Conservation (phyloP, 2,888 invertebrate species). For the Hyalella azteca region DNA sequence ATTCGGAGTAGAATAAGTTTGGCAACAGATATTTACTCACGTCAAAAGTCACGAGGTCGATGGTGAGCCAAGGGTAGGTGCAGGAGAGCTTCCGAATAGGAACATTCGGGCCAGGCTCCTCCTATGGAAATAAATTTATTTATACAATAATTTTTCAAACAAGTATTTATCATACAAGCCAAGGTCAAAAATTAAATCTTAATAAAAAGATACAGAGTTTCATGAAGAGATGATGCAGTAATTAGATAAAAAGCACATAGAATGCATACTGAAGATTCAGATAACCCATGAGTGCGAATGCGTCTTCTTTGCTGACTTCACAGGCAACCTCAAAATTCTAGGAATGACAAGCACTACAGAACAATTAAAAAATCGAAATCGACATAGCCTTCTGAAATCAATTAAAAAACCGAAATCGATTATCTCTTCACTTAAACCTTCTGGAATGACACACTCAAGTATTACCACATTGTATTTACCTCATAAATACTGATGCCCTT, state of each 20-base stretch:
- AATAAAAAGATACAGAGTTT: neutral
- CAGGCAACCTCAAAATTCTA: no score
- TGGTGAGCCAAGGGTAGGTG: slow-evolving; percentile 93
- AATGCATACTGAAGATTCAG: neutral
- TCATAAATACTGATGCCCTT: slow-evolving; percentile 87
- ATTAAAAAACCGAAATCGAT: no score
- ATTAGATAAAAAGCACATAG: neutral
- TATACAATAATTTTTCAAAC: no score
- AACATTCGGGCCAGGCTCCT: slow-evolving; percentile 41
- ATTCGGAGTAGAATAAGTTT: neutral
- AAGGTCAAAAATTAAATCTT: neutral
- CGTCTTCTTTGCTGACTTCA: no score
- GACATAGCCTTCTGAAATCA: no score
- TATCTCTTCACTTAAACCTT: no score
- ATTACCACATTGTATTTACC: no score
- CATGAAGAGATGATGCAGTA: neutral
- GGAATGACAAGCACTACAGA: no score
- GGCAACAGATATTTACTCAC: slow-evolving; percentile 65
- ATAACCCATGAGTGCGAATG: no score
- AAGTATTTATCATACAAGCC: no score
- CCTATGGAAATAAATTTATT: slow-evolving; percentile 36
- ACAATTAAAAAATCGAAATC: no score
- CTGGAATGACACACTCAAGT: no score
- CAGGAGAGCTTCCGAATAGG: slow-evolving; percentile 63
- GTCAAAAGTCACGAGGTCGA: slow-evolving; percentile 93